Percentiles rank a stretch among this genome's conserved stretches.
Evolutionary conservation across 2,888 invertebrate species (phyloP).

Genomic region (Oscheius sp.): DNA sequence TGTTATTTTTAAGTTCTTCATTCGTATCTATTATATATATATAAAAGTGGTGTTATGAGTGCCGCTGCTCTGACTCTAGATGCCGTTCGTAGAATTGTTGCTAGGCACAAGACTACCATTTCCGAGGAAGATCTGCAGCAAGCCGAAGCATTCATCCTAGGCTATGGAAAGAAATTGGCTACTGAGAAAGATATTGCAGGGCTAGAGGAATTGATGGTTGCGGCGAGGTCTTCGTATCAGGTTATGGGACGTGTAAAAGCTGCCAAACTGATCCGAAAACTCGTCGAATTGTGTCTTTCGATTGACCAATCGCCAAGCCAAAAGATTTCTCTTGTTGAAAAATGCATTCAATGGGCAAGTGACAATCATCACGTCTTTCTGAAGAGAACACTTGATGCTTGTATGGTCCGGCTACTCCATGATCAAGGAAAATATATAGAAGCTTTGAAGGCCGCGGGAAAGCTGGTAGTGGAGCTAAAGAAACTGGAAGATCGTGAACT

Average conservation of each 20-base stretch:
- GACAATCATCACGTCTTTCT: conserved; percentile 95
- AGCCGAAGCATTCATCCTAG: conserved; percentile 90
- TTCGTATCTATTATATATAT: background rate
- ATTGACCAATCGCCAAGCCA: conserved; percentile 78
- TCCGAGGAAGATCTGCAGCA: conserved; percentile 84
- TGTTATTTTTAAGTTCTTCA: too few relatives aligned
- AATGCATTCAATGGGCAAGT: conserved; percentile 99
- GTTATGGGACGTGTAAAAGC: conserved; percentile 98
- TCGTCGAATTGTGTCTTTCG: conserved; percentile 96
- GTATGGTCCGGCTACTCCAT: conserved; percentile 88
- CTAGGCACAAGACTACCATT: conserved; percentile 6
- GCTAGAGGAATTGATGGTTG: conserved; percentile 83
- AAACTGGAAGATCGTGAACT: conserved; percentile 98
- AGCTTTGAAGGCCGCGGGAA: conserved; percentile 71
- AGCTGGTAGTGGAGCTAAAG: conserved; percentile 90
- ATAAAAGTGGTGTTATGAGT: background rate
- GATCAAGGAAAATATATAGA: conserved; percentile 70
- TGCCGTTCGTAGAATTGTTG: conserved; percentile 2
- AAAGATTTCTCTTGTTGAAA: conserved; percentile 76
- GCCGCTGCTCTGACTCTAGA: conserved; percentile 16
- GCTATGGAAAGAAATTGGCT: conserved; percentile 88
- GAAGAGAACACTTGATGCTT: conserved; percentile 93
- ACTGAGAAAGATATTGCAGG: conserved; percentile 76
- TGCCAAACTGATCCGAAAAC: conserved; percentile 92
- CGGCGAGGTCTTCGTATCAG: conserved; percentile 90